phyloP scores from a whole-genome alignment of 2,113 vertebrate genomes.

The Salvelinus sp. region DNA sequence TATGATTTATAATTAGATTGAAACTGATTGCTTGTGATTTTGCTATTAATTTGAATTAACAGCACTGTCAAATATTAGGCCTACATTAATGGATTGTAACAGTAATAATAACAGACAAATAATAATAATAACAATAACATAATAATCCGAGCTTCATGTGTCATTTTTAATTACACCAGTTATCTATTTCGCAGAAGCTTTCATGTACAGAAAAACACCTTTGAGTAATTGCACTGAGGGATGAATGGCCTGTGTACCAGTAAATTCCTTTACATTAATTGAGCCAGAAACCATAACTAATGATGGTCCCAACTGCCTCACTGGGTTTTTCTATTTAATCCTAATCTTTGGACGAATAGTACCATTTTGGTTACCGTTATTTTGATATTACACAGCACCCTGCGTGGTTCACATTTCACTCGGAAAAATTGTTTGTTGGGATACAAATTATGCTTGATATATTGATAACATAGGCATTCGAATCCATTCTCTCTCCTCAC shows the following conservation, averaged over 20 bases:
- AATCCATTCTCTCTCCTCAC: background rate
- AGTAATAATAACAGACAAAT: background rate
- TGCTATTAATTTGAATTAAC: background rate
- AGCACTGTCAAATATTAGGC: background rate
- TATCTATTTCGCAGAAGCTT: background rate
- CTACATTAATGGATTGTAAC: no score
- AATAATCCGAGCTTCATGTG: background rate
- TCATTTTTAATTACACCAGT: background rate
- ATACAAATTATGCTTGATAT: background rate
- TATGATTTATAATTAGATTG: background rate
- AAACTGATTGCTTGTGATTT: background rate
- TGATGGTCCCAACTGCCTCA: background rate
- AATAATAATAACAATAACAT: background rate
- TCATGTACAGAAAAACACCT: background rate
- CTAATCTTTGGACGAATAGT: background rate
- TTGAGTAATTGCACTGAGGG: background rate
- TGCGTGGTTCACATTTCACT: background rate
- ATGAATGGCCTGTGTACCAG: background rate
- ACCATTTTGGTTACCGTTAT: background rate
- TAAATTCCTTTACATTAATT: slow-evolving; percentile 11
- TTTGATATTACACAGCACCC: background rate
- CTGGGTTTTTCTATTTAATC: background rate
- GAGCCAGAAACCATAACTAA: slow-evolving; percentile 9
- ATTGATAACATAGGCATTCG: background rate
- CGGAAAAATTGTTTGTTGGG: background rate